phyloP scores from a whole-genome alignment of 2,113 vertebrate species.

The Mobula birostris region DNA sequence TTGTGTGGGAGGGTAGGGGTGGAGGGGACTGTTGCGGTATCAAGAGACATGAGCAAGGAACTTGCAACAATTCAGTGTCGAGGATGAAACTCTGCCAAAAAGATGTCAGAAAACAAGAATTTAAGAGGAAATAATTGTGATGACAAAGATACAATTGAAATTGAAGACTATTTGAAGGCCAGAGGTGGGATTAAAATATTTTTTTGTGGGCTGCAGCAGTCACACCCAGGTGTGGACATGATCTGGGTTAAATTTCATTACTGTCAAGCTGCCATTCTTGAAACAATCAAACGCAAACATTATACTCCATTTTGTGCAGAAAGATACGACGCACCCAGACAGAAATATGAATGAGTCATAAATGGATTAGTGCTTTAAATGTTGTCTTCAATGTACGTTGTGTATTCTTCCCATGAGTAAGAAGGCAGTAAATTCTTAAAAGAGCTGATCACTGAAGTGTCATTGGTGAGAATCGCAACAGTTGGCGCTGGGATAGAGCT shows the following conservation, averaged over 20 bases:
- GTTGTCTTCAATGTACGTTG: background rate
- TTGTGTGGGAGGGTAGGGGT: too few species aligned
- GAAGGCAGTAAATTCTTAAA: background rate
- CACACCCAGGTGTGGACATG: constrained; percentile 22
- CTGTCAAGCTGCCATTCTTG: background rate
- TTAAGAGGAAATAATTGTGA: background rate
- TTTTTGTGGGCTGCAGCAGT: constrained; percentile 3
- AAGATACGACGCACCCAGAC: background rate
- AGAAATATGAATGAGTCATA: constrained; percentile 7
- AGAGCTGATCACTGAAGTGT: background rate
- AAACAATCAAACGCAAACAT: constrained; percentile 25
- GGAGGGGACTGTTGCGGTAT: background rate
- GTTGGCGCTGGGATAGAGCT: background rate
- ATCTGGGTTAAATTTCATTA: background rate
- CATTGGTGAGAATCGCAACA: background rate
- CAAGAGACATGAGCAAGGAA: background rate
- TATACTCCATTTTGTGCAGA: background rate
- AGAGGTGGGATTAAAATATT: constrained; percentile 27
- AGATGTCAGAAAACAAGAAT: background rate
- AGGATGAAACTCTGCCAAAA: constrained; percentile 7
- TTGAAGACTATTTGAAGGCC: background rate
- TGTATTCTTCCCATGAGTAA: background rate
- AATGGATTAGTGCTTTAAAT: background rate
- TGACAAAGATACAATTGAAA: background rate
- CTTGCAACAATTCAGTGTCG: background rate